phyloP scores from a whole-genome alignment of 2,113 vertebrate genomes.

The Prochilodus magdalenae region DNA sequence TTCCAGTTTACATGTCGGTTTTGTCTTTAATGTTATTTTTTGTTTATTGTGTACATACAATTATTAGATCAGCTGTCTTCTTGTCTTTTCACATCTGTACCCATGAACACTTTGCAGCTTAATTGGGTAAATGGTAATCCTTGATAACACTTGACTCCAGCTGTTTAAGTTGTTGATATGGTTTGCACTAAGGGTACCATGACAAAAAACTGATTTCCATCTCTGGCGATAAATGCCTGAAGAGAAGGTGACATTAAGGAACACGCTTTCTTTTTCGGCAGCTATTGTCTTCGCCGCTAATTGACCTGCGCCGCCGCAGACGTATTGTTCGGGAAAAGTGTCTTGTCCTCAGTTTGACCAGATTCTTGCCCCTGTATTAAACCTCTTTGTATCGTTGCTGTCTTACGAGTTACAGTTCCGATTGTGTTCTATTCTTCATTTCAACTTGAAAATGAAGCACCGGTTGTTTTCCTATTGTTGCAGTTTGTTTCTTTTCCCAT shows the following conservation, averaged over 20 bases:
- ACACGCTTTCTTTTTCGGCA: background rate
- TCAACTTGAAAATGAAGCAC: constrained; percentile 22
- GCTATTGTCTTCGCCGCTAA: constrained; percentile 14
- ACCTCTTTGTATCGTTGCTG: background rate
- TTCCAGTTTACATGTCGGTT: constrained; percentile 7
- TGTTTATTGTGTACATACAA: constrained; percentile 26
- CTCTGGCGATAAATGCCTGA: constrained; percentile 26
- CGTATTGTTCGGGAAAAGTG: background rate
- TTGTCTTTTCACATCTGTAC: background rate
- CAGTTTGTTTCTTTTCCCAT: constrained; percentile 33
- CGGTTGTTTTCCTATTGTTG: constrained; percentile 11
- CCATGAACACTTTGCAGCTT: constrained; percentile 25
- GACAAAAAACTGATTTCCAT: constrained; percentile 43
- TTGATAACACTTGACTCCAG: background rate
- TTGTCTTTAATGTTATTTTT: constrained; percentile 39
- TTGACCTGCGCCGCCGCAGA: background rate
- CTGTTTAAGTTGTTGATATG: constrained; percentile 17
- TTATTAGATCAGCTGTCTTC: constrained; percentile 12
- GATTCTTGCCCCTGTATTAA: background rate
- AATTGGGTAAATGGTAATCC: constrained; percentile 1
- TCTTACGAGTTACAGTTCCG: background rate
- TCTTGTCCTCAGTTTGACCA: background rate
- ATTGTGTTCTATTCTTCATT: constrained; percentile 38
- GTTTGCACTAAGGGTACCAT: constrained; percentile 52
- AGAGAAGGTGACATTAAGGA: background rate